A percentile compares a stretch with the other conserved stretches of the same genome.
Evolutionary conservation across 2,797 vertebrate genomes (phyloP).

Genomic region (Tinamus major): DNA sequence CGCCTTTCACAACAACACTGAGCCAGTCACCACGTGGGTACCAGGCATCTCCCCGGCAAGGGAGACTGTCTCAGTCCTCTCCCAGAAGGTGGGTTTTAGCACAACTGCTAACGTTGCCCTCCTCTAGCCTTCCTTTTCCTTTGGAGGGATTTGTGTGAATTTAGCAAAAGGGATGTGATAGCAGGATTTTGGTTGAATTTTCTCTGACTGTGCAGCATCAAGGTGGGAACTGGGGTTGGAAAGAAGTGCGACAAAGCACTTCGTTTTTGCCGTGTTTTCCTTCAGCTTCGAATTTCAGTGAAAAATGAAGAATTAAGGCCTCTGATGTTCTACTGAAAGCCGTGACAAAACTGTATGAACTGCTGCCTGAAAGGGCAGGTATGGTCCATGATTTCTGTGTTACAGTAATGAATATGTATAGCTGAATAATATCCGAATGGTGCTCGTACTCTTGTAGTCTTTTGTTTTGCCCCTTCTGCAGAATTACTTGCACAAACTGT

Average conservation of each 20-base stretch:
- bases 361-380: not conserved
- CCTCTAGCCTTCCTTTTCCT: not conserved
- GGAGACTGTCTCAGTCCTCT: rapidly evolving
- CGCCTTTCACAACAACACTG: not conserved
- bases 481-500: not conserved
- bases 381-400: rapidly evolving
- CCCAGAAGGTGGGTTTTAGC: not conserved
- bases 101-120: not conserved
- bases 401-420: not conserved
- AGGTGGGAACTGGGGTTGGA: not conserved
- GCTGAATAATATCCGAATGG: not conserved
- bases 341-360: not conserved
- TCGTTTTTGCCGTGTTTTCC: not conserved
- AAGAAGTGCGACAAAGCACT: not conserved
- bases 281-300: not conserved
- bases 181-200: not conserved
- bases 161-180: not conserved
- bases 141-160: not conserved
- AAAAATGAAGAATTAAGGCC: not conserved
- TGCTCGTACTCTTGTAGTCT: not conserved
- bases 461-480: not conserved
- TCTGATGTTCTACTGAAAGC: not conserved
- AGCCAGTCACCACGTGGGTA: rapidly evolving
- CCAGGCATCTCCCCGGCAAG: not conserved
- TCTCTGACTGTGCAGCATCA: not conserved